Evolutionary conservation across 2,113 vertebrate genomes (phyloP), one percentile per base, ranked within the genome.

Genomic region (Indicator maculatus): DNA sequence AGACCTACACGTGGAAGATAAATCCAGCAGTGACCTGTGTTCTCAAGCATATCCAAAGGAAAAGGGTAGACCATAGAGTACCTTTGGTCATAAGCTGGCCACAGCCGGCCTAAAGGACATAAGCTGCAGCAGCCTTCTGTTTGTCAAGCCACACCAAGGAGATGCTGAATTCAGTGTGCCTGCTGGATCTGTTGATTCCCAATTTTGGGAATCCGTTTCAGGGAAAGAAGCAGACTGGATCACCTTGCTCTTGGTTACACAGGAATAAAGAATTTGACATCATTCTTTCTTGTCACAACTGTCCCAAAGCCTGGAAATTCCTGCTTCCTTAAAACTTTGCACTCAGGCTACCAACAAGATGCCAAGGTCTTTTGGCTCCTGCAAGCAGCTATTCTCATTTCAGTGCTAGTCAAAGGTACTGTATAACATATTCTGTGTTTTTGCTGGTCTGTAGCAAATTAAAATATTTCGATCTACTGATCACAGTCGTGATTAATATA

Each of bases 371-470:
- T 92, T 91, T 83, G 66, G 52, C 38, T 94, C 23, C 71, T 86
- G 64, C 60, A 80, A 56, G 33, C 26, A 89, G 81, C 63, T 94
- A 74, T 17, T 92, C 31, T 84, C 33, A 67, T 82, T 91, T 83
- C 93, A 94, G 71, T 73, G 56, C 56, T 85, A 47, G 26, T 74
- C 84, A 53, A 80, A 91, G 50, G 56, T 91, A 76, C 71, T 86
- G 31, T 71, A 63, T 59, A 31, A 36, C 24, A 3, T 59, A 16
- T 11, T 73, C 33, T 39, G 38, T 89, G 44, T 64, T 93, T 84
- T 83, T 95, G 55, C 66, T 90, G 67, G 77, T 97, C 93, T 92
- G 56, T 87, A 89, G 69, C 86, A 92, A 89, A 92, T 93, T 67
- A 82, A 93, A 93, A 55, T 73, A 55, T 69, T 88, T 77, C 88